Evolutionary conservation across 2,888 invertebrate species (phyloP), one percentile per base, ranked within the genome.

Genomic region (Cataglyphis albicans): DNA sequence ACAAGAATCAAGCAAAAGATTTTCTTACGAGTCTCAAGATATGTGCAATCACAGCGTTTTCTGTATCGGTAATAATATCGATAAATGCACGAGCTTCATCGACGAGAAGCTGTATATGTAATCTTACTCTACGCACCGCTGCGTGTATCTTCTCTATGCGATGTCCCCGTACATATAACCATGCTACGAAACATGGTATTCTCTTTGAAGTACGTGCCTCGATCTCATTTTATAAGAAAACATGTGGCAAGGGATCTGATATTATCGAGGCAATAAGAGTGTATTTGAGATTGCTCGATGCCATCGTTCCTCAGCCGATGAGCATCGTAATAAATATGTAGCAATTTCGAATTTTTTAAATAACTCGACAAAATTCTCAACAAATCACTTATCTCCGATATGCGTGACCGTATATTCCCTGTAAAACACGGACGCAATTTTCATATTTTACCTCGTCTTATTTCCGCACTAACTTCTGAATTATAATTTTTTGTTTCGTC

Each of bases 151-250:
- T 75, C 67, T 61, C 59, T 80, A 83, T 75, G 68, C 80, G 82
- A 83, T 86, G 89, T 89, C 87, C 83, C 87, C 65, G 82, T 64
- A 86, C 82, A 81, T 88, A 89, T 88, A 87, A 86, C 81, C 87
- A 68, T 82, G 85, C 86, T 85, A 84, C 84, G 84, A 78, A 82
- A 84, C 82, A 86, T n/a, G n/a, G n/a, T n/a, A n/a, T 85, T 89
- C 83, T 87, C 92, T 92, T 92, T 92, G 91, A 92, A 88, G 90
- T 87, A 90, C 85, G 80, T 84, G 83, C 82, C 82, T 61, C 85
- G 85, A 88, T 87, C 87, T 90, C 89, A 84, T 91, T 91, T 89
- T 91, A 90, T 91, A 87, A 88, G 87, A 87, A 89, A 91, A 88
- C 88, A 84, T 86, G 86, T 85, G 88, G 88, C 85, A 87, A 86